These are phyloP conservation scores for Origma solitaria DNA, from an alignment of 2,113 vertebrate genomes.

Conservation along the genomic window DNA sequence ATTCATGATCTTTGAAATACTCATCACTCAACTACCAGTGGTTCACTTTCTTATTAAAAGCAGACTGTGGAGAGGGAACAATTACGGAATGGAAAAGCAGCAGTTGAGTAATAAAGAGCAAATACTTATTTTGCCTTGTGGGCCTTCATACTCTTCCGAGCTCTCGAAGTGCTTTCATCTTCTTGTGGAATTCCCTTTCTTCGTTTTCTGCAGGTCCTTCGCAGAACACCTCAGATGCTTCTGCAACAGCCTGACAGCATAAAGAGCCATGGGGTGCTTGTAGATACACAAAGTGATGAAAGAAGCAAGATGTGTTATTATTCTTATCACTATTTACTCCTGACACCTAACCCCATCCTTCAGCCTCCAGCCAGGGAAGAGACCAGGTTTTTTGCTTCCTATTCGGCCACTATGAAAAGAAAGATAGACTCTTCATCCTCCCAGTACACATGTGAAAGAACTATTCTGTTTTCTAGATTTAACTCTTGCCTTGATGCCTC, in stretches of 20 bases:
- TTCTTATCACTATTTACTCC: not conserved
- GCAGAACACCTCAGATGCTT: not conserved
- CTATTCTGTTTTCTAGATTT: not conserved
- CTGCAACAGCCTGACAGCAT: not conserved
- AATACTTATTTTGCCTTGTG: not conserved
- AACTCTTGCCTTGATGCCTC: not conserved
- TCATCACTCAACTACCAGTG: not conserved
- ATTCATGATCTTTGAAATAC: not conserved
- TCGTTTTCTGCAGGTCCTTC: not conserved
- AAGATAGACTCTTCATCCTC: not conserved
- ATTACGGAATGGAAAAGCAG: not conserved
- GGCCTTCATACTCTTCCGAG: not conserved
- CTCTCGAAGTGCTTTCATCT: not conserved
- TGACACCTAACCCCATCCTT: not conserved
- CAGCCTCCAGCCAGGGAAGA: not conserved
- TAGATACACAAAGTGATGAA: not conserved
- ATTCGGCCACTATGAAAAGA: not conserved
- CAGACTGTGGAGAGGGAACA: not conserved
- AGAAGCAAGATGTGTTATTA: not conserved
- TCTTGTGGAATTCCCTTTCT: not conserved
- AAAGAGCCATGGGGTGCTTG: not conserved
- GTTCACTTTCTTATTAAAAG: not conserved
- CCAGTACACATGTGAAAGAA: not conserved
- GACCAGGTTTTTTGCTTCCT: not conserved
- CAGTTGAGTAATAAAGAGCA: not conserved